Percentiles rank a stretch among this genome's conserved stretches.
These are phyloP conservation scores for Paramisgurnus dabryanus DNA, from an alignment of 2,113 vertebrate species.

Conservation along the genomic window DNA sequence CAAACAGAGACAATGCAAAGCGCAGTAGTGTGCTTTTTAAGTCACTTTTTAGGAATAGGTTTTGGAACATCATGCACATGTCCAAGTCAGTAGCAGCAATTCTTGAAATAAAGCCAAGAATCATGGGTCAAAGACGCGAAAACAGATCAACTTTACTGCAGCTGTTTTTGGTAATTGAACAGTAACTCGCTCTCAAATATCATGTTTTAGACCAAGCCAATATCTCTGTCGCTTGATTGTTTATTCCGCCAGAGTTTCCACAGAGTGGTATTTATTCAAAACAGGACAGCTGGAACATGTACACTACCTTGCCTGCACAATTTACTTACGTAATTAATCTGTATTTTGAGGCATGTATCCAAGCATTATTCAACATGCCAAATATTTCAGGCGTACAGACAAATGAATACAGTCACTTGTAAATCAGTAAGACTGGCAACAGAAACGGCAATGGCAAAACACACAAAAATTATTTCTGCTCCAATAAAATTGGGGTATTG, in stretches of 20 bases:
- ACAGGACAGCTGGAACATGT: slow-evolving; percentile 45
- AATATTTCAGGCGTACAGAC: neutral
- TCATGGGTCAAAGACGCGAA: slow-evolving; percentile 59
- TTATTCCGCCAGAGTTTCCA: slow-evolving; percentile 23
- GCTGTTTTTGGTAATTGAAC: slow-evolving; percentile 79
- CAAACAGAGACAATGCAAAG: neutral
- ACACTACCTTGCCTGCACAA: slow-evolving; percentile 47
- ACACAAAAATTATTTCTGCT: too few relatives aligned
- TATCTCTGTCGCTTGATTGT: slow-evolving; percentile 40
- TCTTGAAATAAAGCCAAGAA: slow-evolving; percentile 69
- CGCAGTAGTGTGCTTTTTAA: neutral
- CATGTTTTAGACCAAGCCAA: slow-evolving; percentile 48
- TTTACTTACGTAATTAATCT: slow-evolving; percentile 43
- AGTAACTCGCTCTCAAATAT: slow-evolving; percentile 66
- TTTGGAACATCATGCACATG: slow-evolving; percentile 14
- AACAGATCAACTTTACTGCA: slow-evolving; percentile 71
- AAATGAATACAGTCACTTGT: neutral
- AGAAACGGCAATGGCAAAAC: neutral
- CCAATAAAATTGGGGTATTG: too few relatives aligned
- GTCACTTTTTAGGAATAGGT: neutral
- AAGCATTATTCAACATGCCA: neutral
- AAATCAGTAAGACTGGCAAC: neutral
- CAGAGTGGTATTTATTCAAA: slow-evolving; percentile 65
- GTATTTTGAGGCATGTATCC: slow-evolving; percentile 21
- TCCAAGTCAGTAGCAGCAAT: neutral